A percentile compares a stretch with the other conserved stretches of the same genome.
These are phyloP conservation scores for Cryptocephalus primarius DNA, from an alignment of 2,888 invertebrate species.

Conservation along the genomic window DNA sequence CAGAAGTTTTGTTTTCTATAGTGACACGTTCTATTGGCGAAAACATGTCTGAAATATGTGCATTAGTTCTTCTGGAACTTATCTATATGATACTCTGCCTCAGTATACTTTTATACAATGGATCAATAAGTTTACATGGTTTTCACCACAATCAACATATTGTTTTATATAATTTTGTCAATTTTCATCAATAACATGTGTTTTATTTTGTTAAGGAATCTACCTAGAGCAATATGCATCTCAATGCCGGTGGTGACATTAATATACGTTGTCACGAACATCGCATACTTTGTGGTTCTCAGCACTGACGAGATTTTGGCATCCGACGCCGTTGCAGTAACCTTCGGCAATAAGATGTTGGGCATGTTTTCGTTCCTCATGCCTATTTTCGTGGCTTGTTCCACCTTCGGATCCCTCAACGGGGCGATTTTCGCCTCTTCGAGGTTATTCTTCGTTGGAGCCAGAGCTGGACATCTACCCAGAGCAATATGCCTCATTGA, in stretches of 20 bases:
- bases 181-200: too few relatives aligned
- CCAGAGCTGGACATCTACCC: constrained; percentile 81
- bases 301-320: constrained; percentile 71
- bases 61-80: too few relatives aligned
- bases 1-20: too few relatives aligned
- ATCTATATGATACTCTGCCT: too few relatives aligned
- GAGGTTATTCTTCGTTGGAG: constrained; percentile 85
- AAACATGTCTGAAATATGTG: too few relatives aligned
- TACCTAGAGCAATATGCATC: constrained; percentile 88
- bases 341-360: constrained; percentile 70
- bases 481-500: constrained; percentile 69
- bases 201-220: constrained; percentile 47
- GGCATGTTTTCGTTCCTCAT: constrained; percentile 73
- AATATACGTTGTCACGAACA: constrained; percentile 80
- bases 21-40: too few relatives aligned
- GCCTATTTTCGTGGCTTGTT: constrained; percentile 85
- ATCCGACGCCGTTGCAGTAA: constrained; percentile 97
- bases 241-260: constrained; percentile 80
- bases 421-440: constrained; percentile 95
- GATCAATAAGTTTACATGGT: too few relatives aligned
- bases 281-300: constrained; percentile 80
- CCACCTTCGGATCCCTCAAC: constrained; percentile 85
- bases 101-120: too few relatives aligned
- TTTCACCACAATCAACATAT: too few relatives aligned
- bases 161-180: too few relatives aligned